These are phyloP conservation scores for Astyanax mexicanus DNA, from an alignment of 2,797 vertebrate genomes.

Conservation along the genomic window DNA sequence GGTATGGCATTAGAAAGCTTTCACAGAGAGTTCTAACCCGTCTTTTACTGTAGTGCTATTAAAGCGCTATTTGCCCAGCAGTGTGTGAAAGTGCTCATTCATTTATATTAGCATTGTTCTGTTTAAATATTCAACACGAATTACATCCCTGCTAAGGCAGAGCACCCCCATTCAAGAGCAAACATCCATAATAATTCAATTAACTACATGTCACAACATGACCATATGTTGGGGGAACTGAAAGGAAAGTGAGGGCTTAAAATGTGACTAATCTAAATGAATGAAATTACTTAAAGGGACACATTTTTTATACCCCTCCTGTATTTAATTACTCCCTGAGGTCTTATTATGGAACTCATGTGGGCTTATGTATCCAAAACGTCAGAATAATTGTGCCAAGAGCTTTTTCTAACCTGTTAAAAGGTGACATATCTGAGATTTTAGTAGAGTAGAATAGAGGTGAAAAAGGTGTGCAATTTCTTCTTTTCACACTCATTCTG, in stretches of 20 bases:
- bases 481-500: no score
- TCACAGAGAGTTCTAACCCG: neutral
- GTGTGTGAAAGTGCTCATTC: constrained; percentile 20
- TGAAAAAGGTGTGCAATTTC: no score
- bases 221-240: constrained; percentile 20
- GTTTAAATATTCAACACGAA: constrained; percentile 54
- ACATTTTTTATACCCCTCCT: no score
- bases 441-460: no score
- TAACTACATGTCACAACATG: constrained; percentile 45
- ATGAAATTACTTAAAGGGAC: constrained; percentile 33
- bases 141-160: constrained; percentile 36
- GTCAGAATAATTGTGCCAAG: no score
- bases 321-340: no score
- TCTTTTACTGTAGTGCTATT: constrained; percentile 4
- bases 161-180: constrained; percentile 27
- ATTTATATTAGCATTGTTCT: constrained; percentile 28
- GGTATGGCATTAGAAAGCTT: constrained; percentile 9
- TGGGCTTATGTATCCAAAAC: no score
- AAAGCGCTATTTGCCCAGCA: constrained; percentile 19
- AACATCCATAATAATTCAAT: constrained; percentile 57
- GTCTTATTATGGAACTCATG: no score
- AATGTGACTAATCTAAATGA: constrained; percentile 11
- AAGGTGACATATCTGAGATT: no score
- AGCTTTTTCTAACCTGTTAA: no score
- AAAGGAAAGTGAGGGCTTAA: constrained; percentile 18